Evolutionary conservation across 2,888 invertebrate genomes (phyloP).

Genomic region (Meiosimyza decipiens): DNA sequence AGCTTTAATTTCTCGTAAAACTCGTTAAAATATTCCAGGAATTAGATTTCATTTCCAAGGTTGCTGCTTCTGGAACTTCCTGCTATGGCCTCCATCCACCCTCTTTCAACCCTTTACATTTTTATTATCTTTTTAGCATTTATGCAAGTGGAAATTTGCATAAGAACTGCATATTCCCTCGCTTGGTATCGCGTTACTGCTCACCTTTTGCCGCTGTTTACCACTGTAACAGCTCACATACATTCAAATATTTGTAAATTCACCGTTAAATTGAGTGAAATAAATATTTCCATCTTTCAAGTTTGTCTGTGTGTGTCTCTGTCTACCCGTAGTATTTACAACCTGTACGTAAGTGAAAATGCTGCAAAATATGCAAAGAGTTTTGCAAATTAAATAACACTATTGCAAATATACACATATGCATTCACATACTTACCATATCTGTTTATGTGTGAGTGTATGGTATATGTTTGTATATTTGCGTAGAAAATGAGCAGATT

Average conservation of each 20-base stretch:
- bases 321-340: not conserved
- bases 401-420: not conserved
- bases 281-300: slow-evolving; percentile 21
- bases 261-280: slow-evolving; percentile 30
- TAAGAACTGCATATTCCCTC: not conserved
- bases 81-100: not conserved
- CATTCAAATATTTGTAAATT: slow-evolving; percentile 4
- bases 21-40: slow-evolving; percentile 17
- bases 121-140: slow-evolving; percentile 1
- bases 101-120: not conserved
- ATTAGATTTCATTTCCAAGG: slow-evolving; percentile 18
- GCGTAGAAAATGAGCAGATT: slow-evolving; percentile 33
- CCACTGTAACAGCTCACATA: slow-evolving; percentile 2
- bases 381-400: slow-evolving; percentile 35
- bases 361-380: slow-evolving; percentile 33
- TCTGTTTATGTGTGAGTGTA: not conserved
- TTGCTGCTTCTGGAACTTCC: slow-evolving; percentile 6
- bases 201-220: not conserved
- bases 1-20: slow-evolving; percentile 20
- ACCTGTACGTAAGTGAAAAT: slow-evolving; percentile 1
- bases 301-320: slow-evolving; percentile 5
- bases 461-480: slow-evolving; percentile 38
- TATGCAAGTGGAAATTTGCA: slow-evolving; percentile 14
- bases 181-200: not conserved
- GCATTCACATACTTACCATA: not conserved